These are phyloP conservation scores for Struthio camelus DNA, from an alignment of 2,113 vertebrate genomes.

Conservation along the genomic window DNA sequence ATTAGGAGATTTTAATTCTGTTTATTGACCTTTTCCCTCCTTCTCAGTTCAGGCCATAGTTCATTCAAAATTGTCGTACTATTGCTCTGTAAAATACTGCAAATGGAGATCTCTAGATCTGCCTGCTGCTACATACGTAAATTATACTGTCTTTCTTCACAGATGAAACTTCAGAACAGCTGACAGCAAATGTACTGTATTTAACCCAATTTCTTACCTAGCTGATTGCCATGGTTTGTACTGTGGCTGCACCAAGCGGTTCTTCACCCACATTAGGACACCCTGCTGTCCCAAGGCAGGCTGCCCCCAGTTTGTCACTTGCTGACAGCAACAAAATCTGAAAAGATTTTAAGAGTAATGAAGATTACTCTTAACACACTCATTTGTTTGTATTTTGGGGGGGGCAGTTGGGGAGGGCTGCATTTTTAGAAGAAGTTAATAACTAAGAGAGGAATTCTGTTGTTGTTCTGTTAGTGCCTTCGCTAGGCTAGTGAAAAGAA, in stretches of 20 bases:
- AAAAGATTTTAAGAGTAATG: neutral
- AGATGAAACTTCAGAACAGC: neutral
- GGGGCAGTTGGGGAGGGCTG: neutral
- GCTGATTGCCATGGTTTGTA: neutral
- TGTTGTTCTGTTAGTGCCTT: neutral
- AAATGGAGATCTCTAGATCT: neutral
- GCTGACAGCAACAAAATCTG: too few relatives aligned
- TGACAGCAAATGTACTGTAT: neutral
- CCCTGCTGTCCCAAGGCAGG: rapidly evolving
- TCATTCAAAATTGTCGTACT: slow-evolving; percentile 31
- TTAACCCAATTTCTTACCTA: rapidly evolving
- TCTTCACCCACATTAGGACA: neutral
- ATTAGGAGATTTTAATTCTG: slow-evolving; percentile 61
- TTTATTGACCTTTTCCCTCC: slow-evolving; percentile 49
- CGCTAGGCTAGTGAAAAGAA: neutral
- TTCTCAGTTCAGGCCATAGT: slow-evolving; percentile 35
- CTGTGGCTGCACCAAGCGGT: rapidly evolving
- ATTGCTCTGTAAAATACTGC: slow-evolving; percentile 11
- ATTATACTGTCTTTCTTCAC: neutral
- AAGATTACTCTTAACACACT: neutral
- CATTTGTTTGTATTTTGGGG: neutral
- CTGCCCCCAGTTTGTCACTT: neutral
- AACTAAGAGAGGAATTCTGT: neutral
- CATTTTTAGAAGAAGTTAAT: neutral
- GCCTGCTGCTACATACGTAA: neutral